These are phyloP conservation scores for Psephotus haematonotus DNA, from an alignment of 2,113 vertebrate species.

Conservation along the genomic window DNA sequence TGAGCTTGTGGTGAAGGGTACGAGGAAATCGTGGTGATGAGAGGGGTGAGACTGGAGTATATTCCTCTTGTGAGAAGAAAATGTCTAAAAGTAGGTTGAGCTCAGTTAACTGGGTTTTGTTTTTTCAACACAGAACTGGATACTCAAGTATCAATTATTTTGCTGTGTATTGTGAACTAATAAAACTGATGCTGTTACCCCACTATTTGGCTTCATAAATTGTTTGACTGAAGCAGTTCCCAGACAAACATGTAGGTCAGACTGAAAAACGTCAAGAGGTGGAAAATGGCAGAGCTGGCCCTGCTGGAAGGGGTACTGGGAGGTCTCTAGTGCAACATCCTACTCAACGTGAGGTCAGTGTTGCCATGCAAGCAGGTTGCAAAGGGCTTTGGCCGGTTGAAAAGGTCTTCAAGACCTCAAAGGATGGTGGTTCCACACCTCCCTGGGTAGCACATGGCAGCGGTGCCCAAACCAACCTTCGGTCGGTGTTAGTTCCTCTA, in stretches of 20 bases:
- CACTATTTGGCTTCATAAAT: not conserved
- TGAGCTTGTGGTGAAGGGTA: not conserved
- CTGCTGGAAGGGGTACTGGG: not conserved
- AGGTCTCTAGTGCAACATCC: not conserved
- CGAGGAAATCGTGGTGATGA: not conserved
- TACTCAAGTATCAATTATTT: fast-evolving
- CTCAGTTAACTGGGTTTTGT: not conserved
- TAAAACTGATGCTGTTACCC: fast-evolving
- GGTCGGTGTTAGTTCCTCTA: not conserved
- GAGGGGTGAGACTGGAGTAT: fast-evolving
- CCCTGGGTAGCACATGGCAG: fast-evolving
- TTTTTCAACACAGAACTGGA: not conserved
- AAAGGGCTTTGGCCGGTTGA: not conserved
- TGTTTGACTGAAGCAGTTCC: not conserved
- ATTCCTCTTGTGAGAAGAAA: not conserved
- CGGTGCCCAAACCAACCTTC: not conserved
- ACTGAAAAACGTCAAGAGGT: not conserved
- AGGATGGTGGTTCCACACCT: not conserved
- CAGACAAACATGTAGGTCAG: fast-evolving
- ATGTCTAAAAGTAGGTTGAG: fast-evolving
- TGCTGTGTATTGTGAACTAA: fast-evolving
- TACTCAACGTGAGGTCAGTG: fast-evolving
- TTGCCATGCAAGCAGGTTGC: not conserved
- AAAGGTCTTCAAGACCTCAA: not conserved
- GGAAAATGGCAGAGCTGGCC: not conserved